Evolutionary conservation across 1,140 invertebrate genomes (phyloP).

Genomic region (Atta texana): DNA sequence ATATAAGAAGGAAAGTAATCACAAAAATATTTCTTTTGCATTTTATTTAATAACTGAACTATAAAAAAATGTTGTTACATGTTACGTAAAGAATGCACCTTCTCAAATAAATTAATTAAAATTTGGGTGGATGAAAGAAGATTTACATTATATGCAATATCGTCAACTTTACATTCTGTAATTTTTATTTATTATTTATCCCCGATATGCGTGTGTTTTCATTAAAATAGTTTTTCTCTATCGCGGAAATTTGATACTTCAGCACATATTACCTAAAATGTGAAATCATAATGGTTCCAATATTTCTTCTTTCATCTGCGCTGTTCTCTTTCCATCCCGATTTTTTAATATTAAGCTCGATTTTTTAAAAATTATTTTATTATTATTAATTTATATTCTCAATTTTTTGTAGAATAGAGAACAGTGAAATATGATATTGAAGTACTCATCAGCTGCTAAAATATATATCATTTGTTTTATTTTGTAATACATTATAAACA

Average conservation of each 20-base stretch:
- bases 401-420: background rate
- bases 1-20: background rate
- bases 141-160: background rate
- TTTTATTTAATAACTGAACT: background rate
- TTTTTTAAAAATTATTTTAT: background rate
- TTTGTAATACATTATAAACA: no score
- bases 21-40: background rate
- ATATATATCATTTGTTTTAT: background rate
- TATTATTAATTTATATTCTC: background rate
- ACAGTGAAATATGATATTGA: slow-evolving; percentile 15
- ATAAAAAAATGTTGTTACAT: background rate
- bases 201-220: background rate
- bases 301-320: background rate
- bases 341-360: background rate
- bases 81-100: background rate
- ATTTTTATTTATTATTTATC: background rate
- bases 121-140: background rate
- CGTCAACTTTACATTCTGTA: background rate
- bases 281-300: background rate
- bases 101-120: background rate
- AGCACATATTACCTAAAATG: background rate
- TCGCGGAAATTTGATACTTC: background rate
- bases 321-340: background rate
- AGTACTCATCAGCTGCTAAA: background rate
- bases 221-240: background rate